Evolutionary conservation across 2,113 vertebrate species (phyloP).

Genomic region (Ctenomys sociabilis): DNA sequence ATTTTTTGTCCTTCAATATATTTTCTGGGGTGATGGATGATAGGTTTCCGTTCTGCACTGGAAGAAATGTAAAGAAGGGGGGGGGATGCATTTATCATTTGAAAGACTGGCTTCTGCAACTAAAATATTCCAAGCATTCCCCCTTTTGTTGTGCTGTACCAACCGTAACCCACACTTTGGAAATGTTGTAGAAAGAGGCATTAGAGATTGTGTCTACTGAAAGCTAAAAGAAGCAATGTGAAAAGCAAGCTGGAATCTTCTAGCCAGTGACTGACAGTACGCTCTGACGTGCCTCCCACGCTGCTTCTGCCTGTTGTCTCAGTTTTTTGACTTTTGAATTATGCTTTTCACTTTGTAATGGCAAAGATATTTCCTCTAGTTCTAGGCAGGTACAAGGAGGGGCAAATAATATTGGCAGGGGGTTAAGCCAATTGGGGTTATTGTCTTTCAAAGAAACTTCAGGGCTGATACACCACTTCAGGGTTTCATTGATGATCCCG

Average conservation of each 20-base stretch:
- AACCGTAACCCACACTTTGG: neutral
- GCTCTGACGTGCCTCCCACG: fast-evolving
- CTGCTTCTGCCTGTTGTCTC: neutral
- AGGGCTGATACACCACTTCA: neutral
- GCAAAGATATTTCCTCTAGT: neutral
- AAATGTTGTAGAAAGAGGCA: neutral
- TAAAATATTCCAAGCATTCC: neutral
- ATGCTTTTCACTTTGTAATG: neutral
- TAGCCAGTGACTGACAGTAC: neutral
- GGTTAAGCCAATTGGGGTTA: neutral
- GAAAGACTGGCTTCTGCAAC: neutral
- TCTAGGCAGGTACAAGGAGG: neutral
- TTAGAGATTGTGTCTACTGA: neutral
- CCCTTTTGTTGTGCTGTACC: neutral
- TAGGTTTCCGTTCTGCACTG: neutral
- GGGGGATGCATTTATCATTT: neutral
- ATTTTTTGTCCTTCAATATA: neutral
- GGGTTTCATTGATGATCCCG: neutral
- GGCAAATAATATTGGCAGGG: neutral
- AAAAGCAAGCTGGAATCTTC: neutral
- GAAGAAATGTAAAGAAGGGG: neutral
- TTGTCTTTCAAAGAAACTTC: neutral
- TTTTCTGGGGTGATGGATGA: neutral
- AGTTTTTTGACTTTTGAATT: neutral
- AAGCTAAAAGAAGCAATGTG: neutral